Evolutionary conservation across 1,140 invertebrate species (phyloP).

Genomic region (Heliconius eleuchia): DNA sequence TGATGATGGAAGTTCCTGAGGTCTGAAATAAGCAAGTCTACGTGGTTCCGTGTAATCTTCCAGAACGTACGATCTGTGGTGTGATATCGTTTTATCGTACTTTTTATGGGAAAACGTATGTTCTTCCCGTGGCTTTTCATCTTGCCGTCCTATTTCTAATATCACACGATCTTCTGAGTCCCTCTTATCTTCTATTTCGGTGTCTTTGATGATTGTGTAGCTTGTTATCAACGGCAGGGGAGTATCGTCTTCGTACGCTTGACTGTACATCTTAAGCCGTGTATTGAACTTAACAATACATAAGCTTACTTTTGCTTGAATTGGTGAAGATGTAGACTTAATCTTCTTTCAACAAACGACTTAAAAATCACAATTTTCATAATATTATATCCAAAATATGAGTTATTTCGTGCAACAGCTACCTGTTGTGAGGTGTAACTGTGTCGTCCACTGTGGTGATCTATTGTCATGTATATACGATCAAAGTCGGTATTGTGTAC

Average conservation of each 20-base stretch:
- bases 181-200: constrained; percentile 58
- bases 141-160: constrained; percentile 75
- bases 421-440: constrained; percentile 61
- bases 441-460: constrained; percentile 65
- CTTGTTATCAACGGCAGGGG: constrained; percentile 67
- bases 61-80: constrained; percentile 72
- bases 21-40: constrained; percentile 60
- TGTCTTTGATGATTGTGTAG: constrained; percentile 65
- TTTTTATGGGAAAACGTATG: constrained; percentile 79
- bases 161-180: constrained; percentile 68
- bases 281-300: not conserved
- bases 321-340: not conserved
- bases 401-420: constrained; percentile 51
- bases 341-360: not conserved
- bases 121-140: constrained; percentile 70
- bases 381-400: constrained; percentile 30
- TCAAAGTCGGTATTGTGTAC: constrained; percentile 74
- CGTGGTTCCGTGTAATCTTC: constrained; percentile 68
- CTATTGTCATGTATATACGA: constrained; percentile 79
- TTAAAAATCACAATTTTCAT: not conserved
- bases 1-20: constrained; percentile 59
- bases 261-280: constrained; percentile 59
- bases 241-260: constrained; percentile 65
- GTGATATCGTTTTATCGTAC: constrained; percentile 78
- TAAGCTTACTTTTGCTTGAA: not conserved